Conservation (phyloP, 2,888 invertebrate genomes). For the Lithodes maja region DNA sequence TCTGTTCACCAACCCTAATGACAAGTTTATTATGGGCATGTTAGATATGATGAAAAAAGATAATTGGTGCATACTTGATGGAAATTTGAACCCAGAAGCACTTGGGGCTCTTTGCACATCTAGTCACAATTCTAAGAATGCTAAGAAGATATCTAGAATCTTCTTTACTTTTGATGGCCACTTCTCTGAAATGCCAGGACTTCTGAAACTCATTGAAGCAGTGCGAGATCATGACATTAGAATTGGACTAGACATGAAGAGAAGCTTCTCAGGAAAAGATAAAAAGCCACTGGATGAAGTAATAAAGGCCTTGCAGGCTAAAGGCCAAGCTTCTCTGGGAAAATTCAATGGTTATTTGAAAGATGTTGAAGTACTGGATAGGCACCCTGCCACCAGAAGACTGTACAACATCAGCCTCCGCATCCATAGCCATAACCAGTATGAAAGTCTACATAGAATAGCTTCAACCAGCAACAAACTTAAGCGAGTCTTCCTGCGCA, state of each 20-base stretch:
- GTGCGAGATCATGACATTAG: constrained; percentile 19
- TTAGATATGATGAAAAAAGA: background rate
- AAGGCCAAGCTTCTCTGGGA: constrained; percentile 38
- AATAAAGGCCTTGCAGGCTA: background rate
- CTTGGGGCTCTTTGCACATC: constrained; percentile 25
- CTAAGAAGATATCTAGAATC: constrained; percentile 17
- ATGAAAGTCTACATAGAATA: constrained; percentile 19
- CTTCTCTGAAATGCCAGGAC: constrained; percentile 30
- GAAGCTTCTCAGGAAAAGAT: constrained; percentile 13
- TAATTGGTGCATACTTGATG: constrained; percentile 37
- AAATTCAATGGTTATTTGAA: constrained; percentile 33
- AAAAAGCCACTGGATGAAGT: constrained; percentile 25
- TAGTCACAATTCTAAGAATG: background rate
- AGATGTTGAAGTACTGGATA: constrained; percentile 22
- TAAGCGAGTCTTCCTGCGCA: constrained; percentile 23
- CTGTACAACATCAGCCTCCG: constrained; percentile 17
- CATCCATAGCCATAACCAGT: constrained; percentile 9
- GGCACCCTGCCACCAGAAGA: constrained; percentile 21
- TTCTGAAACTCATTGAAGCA: constrained; percentile 27
- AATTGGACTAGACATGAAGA: constrained; percentile 2
- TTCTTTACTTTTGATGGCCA: constrained; percentile 17
- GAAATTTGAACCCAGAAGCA: constrained; percentile 37
- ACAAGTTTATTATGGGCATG: constrained; percentile 6
- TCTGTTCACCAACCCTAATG: constrained; percentile 10
- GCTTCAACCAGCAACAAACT: constrained; percentile 31